Evolutionary conservation across 2,797 vertebrate genomes (phyloP).

Genomic region (Rhincodon typus): DNA sequence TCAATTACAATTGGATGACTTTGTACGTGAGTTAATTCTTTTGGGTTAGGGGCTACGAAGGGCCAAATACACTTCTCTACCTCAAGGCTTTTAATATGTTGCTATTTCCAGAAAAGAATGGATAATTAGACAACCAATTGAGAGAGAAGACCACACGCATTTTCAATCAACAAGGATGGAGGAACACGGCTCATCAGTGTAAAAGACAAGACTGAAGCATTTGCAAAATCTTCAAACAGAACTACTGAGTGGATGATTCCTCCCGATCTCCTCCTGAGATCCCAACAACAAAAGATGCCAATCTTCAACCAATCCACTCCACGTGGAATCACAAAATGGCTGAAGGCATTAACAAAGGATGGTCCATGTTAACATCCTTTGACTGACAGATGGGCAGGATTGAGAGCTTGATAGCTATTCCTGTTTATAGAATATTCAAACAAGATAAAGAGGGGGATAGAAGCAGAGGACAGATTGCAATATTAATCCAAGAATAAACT

Average conservation of each 20-base stretch:
- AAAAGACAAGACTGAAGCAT: neutral
- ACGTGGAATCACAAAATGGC: neutral
- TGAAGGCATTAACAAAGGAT: neutral
- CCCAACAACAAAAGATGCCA: neutral
- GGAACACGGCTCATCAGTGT: neutral
- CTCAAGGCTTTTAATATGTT: neutral
- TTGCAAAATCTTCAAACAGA: neutral
- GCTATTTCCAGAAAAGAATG: neutral
- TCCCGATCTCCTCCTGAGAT: neutral
- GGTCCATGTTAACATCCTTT: neutral
- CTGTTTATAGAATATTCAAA: too few relatives aligned
- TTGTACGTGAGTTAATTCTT: neutral
- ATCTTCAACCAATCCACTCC: neutral
- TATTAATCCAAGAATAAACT: too few relatives aligned
- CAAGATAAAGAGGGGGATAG: too few relatives aligned
- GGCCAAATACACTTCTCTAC: neutral
- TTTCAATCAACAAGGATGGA: neutral
- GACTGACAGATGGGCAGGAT: too few relatives aligned
- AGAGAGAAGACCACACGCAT: neutral
- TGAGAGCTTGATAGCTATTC: too few relatives aligned
- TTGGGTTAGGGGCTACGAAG: neutral
- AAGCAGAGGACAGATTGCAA: too few relatives aligned
- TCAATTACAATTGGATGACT: neutral
- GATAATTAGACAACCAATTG: neutral
- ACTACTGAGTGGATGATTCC: neutral